A percentile compares a stretch with the other conserved stretches of the same genome.
phyloP scores from a whole-genome alignment of 2,797 vertebrate genomes.

The Semotilus atromaculatus region DNA sequence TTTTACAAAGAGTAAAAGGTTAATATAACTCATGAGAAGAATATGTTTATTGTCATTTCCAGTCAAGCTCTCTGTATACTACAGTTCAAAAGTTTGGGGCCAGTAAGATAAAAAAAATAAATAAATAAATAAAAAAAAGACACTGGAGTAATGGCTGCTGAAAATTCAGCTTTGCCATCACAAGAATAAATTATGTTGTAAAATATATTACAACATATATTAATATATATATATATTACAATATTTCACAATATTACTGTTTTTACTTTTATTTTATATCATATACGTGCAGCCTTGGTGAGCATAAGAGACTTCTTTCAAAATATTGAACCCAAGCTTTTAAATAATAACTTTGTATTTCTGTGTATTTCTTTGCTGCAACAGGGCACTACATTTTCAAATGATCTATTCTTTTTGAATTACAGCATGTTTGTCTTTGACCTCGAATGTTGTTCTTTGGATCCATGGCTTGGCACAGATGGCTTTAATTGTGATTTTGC shows the following conservation, averaged over 20 bases:
- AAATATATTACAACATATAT: neutral
- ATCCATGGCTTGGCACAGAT: slow-evolving; percentile 47
- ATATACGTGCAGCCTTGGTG: neutral
- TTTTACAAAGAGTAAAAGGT: neutral
- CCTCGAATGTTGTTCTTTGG: slow-evolving; percentile 36
- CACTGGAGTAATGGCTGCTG: neutral
- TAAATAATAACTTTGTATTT: neutral
- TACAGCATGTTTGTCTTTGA: slow-evolving; percentile 28
- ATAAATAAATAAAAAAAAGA: too few species aligned
- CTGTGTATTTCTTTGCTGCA: neutral
- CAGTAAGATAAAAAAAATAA: too few species aligned
- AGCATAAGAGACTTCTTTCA: neutral
- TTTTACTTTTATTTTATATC: neutral
- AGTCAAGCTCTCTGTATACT: neutral
- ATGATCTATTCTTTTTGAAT: slow-evolving; percentile 13
- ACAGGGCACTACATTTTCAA: slow-evolving; percentile 33
- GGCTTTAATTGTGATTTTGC: slow-evolving; percentile 51
- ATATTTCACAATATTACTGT: neutral
- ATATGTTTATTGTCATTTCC: neutral
- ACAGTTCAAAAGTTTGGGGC: too few species aligned
- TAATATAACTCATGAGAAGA: neutral
- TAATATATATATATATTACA: too few species aligned
- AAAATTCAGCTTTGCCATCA: neutral
- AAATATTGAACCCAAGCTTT: neutral
- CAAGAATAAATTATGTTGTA: neutral